Evolutionary conservation across 2,888 invertebrate genomes (phyloP), one percentile per base, ranked within the genome.

Genomic region (Spodoptera exigua): DNA sequence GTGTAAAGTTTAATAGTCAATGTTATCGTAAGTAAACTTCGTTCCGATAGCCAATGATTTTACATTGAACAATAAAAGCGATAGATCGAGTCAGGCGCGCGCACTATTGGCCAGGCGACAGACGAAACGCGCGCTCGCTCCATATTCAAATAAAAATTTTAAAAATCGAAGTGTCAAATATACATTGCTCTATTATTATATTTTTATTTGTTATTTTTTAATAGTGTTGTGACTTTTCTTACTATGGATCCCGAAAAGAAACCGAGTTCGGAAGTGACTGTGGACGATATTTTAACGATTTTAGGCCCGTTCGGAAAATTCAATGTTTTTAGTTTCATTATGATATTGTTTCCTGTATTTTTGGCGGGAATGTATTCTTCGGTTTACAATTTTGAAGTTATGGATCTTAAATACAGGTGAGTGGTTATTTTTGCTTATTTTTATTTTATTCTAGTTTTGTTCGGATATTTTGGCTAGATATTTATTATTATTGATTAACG

Each of bases 321-420:
- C 57, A 93, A 94, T 80, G 63, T 92, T 55, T 88, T 78, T 12
- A 93, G 85, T 83, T 92, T 86, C 61, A 43, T 87, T 10, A 78
- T 93, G 34, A 90, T 94, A 43, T 79, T 94, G 67, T 87, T 93
- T 34, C 93, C 94, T 35, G 92, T 94, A 48, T 87, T 89, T 70
- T 76, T 92, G 47, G 86, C 92, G 52, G 94, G 94, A 53, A 91
- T 93, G 87, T 93, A 94, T 44, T 85, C 93, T 0, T 93, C 93
- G 1, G 93, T 94, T 48, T 94, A 91, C 61, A 93, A 93, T 69
- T 94, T 94, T 69, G 94, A 94, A 83, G 88, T 89, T 1, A 89
- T 93, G 89, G 93, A 94, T 82, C 78, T 93, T 1, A 85, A 88
- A 64, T 94, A 94, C 74, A 91, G 92, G 93, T 93, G 55, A 82